These are phyloP conservation scores for Anas georgica DNA, from an alignment of 2,797 vertebrate genomes.

Conservation along the genomic window DNA sequence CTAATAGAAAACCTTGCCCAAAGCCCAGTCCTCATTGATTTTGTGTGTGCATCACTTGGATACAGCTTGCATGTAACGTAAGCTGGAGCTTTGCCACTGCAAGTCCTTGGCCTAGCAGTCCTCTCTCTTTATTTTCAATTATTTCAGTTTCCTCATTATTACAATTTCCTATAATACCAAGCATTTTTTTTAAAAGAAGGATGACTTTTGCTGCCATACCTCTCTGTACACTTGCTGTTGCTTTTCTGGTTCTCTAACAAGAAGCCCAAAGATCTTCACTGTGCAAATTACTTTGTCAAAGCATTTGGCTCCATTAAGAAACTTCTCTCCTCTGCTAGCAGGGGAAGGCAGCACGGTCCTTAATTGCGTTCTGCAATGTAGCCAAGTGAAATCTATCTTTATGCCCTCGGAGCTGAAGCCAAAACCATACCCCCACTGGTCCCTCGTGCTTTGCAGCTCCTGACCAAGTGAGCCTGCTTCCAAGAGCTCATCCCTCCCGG, in stretches of 20 bases:
- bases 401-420: neutral
- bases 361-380: conserved; percentile 16
- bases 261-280: neutral
- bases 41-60: neutral
- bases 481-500: neutral
- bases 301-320: conserved; percentile 15
- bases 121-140: neutral
- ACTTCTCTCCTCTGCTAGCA: neutral
- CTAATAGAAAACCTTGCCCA: neutral
- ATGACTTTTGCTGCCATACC: neutral
- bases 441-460: neutral
- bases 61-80: neutral
- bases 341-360: neutral
- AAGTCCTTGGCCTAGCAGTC: neutral
- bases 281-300: neutral
- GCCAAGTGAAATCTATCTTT: conserved; percentile 46
- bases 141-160: neutral
- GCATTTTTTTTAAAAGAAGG: neutral
- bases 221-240: neutral
- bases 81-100: neutral
- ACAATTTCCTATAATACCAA: neutral
- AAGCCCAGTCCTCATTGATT: neutral
- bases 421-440: neutral
- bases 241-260: neutral
- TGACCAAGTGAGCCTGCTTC: neutral